phyloP scores from a whole-genome alignment of 2,113 vertebrate species.

The Alethe castanea region DNA sequence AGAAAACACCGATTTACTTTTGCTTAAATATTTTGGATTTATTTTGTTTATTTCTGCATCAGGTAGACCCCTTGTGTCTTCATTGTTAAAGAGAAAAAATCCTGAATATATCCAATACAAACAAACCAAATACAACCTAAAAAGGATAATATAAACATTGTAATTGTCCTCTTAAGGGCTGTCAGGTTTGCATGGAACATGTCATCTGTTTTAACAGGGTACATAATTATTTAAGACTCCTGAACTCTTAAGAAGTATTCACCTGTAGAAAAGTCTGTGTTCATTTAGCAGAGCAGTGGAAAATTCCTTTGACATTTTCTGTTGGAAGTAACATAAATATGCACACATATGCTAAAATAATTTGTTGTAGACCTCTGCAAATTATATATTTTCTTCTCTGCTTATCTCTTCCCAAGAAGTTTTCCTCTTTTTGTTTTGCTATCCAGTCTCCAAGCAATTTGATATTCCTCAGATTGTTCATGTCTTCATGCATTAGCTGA shows the following conservation, averaged over 20 bases:
- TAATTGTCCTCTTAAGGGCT: not conserved
- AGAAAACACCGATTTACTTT: not conserved
- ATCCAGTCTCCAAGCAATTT: not conserved
- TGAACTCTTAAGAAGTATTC: not conserved
- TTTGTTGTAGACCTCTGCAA: not conserved
- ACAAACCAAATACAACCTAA: not conserved
- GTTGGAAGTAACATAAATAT: not conserved
- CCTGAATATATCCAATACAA: not conserved
- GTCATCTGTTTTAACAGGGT: not conserved
- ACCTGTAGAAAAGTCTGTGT: not conserved
- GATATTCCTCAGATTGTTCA: not conserved
- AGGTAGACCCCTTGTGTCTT: not conserved
- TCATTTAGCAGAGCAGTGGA: not conserved
- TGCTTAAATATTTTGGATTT: not conserved
- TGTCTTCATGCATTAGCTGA: not conserved
- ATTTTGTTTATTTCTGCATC: not conserved
- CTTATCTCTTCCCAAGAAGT: not conserved
- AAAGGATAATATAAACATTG: not conserved
- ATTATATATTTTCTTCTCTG: not conserved
- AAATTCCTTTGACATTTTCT: not conserved
- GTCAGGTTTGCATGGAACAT: not conserved
- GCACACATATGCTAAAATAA: not conserved
- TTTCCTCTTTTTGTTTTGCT: not conserved
- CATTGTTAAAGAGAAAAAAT: not conserved
- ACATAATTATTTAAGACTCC: not conserved